Conservation (phyloP, 1,140 invertebrate genomes). For the Drosophila lini region DNA sequence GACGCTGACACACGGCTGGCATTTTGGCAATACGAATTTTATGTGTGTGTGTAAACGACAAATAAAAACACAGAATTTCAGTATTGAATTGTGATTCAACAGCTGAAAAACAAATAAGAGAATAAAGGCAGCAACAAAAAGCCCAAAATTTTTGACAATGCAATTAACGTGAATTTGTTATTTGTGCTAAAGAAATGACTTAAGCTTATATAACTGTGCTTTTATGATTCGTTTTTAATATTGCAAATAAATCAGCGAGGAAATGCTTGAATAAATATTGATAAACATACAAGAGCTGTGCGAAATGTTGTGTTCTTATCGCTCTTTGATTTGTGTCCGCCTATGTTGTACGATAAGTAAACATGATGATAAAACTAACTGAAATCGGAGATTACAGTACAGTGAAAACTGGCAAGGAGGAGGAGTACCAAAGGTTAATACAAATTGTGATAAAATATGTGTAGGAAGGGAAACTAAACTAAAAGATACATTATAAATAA, state of each 20-base stretch:
- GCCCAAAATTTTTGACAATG: slow-evolving; percentile 48
- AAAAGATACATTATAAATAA: neutral
- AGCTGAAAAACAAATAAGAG: slow-evolving; percentile 1
- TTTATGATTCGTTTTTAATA: slow-evolving; percentile 19
- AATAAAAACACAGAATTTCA: slow-evolving; percentile 21
- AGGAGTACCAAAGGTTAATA: neutral
- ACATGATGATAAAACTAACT: slow-evolving; percentile 11
- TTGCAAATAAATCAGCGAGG: slow-evolving; percentile 23
- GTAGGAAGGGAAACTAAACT: neutral
- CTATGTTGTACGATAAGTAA: slow-evolving; percentile 36
- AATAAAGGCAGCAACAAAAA: slow-evolving; percentile 6
- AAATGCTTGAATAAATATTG: slow-evolving; percentile 66
- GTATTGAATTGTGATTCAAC: slow-evolving; percentile 41
- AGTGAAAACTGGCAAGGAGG: neutral
- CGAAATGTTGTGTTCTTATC: slow-evolving; percentile 32
- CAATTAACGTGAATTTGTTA: slow-evolving; percentile 71
- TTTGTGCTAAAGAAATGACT: slow-evolving; percentile 38
- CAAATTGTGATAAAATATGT: neutral
- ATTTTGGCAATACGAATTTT: slow-evolving; percentile 26
- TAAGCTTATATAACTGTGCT: slow-evolving; percentile 30
- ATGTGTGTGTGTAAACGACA: slow-evolving; percentile 5
- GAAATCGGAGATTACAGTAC: slow-evolving; percentile 2
- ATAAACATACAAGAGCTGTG: slow-evolving; percentile 39
- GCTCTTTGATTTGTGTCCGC: slow-evolving; percentile 22
- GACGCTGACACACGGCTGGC: slow-evolving; percentile 58